Conservation (phyloP, 2,113 vertebrate genomes). For the Tragelaphus strepsiceros region DNA sequence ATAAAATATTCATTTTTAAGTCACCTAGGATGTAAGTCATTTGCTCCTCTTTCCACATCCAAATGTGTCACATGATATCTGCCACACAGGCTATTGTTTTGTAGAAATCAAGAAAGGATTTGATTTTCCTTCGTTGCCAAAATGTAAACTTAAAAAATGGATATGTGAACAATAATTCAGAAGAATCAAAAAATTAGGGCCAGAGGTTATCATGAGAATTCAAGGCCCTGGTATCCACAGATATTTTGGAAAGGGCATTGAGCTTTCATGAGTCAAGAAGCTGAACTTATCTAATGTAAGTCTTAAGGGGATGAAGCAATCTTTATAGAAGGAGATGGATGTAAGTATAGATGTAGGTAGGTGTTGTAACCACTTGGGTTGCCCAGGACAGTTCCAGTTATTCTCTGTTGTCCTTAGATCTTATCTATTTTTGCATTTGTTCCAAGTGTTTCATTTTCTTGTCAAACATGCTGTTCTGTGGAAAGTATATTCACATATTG, state of each 20-base stretch:
- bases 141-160: background rate
- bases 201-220: background rate
- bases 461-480: background rate
- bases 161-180: background rate
- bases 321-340: background rate
- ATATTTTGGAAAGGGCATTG: background rate
- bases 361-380: background rate
- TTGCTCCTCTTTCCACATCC: background rate
- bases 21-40: background rate
- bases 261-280: background rate
- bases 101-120: background rate
- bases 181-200: background rate
- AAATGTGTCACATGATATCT: background rate
- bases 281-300: background rate
- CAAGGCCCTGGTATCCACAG: background rate
- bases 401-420: background rate
- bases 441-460: background rate
- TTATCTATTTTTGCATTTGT: background rate
- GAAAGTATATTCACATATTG: background rate
- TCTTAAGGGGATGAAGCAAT: background rate
- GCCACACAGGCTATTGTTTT: background rate
- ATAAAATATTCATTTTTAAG: background rate
- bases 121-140: background rate
- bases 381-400: background rate
- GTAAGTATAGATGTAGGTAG: background rate